Conservation (phyloP, 2,797 vertebrate genomes). For the Forpus xanthops region DNA sequence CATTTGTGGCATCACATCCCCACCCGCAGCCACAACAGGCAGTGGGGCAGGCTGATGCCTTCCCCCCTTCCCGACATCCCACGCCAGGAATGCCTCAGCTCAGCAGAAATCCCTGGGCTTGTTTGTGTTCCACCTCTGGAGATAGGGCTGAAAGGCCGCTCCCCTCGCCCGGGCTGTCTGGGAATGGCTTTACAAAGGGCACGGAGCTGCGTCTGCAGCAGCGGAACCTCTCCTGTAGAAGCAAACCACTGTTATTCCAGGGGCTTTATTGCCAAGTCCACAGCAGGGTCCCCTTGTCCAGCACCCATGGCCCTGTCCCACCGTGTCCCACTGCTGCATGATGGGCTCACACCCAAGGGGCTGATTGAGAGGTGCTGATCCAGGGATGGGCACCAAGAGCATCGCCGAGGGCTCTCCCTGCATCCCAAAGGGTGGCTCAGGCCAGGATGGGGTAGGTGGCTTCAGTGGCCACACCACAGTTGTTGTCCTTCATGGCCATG, state of each 20-base stretch:
- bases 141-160: background rate
- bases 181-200: background rate
- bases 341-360: background rate
- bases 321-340: fast-evolving
- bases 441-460: constrained; percentile 83
- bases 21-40: background rate
- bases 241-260: background rate
- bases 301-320: background rate
- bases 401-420: background rate
- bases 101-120: constrained; percentile 21
- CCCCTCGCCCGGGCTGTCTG: background rate
- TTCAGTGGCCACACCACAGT: constrained; percentile 84
- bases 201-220: background rate
- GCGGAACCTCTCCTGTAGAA: background rate
- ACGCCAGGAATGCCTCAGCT: background rate
- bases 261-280: constrained; percentile 28
- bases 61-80: background rate
- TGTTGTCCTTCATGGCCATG: constrained; percentile 88
- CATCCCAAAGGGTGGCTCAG: constrained; percentile 28
- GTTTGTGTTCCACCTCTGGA: constrained; percentile 9
- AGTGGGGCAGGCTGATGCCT: background rate
- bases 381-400: background rate
- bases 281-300: background rate
- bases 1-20: background rate
- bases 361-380: background rate